Base-by-base conservation (phyloP, 2,113 vertebrate species). In the Panthera leo region DNA sequence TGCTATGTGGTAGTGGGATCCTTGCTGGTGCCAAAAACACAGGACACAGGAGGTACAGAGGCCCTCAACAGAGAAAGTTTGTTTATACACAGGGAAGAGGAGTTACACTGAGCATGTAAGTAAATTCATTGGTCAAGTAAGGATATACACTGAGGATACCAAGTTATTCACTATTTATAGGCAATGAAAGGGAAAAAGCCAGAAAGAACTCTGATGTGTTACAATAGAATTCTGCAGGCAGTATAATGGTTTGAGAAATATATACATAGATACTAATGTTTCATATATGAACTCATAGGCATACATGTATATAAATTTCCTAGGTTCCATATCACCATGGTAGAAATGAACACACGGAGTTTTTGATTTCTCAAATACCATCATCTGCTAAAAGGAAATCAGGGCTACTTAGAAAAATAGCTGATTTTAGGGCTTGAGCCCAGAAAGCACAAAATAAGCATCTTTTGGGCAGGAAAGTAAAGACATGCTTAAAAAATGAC, bases 401-500 rank as follows among this genome's bases (percentile, higher is more conserved):
- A 68, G 19, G 34, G 23, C 10, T 91, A 55, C 70, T 75, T 61
- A 42, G 53, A 89, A 36, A 82, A 89, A 94, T 3, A 16, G 76
- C 34, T 94, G 23, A 67, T 63, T 73, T 21, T 71, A 65, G 55
- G 70, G 53, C 23, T 86, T 21, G 6, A 85, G 70, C 75, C 65
- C 45, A 39, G 39, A 95, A 83, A 83, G 5, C 53, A 92, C 34
- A 92, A 92, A 86, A 65, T 3, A 61, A 86, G 23, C 36, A 83
- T 48, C 61, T 96, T 87, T 12, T 80, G n/a, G 88, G 16, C 39
- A 63, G 95, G 48, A 91, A 70, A 85, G 19, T 58, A 95, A 94
- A 6, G 11, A 84, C 90, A 31, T 75, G 14, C 63, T 95, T 94
- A 65, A 75, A 70, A 39, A 95, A 45, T 67, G 25, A 86, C 21